These are phyloP conservation scores for Falco cherrug DNA, from an alignment of 2,797 vertebrate species.

Conservation along the genomic window DNA sequence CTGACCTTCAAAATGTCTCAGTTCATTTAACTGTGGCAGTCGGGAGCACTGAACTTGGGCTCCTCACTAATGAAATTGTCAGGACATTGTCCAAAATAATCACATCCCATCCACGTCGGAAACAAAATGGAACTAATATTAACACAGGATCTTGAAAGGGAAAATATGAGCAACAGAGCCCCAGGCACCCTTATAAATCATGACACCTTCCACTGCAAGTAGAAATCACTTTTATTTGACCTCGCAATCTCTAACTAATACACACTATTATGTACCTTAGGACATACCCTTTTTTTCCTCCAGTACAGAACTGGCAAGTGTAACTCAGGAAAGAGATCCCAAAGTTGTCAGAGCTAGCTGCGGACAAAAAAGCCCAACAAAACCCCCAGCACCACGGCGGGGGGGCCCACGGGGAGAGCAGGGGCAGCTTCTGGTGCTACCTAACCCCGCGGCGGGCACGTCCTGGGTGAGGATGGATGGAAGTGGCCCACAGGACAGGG, in stretches of 20 bases:
- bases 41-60: neutral
- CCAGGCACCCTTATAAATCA: neutral
- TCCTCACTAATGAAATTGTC: neutral
- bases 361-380: neutral
- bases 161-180: accelerated
- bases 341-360: neutral
- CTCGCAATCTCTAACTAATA: neutral
- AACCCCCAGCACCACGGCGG: neutral
- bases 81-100: neutral
- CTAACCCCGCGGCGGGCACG: accelerated
- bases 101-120: neutral
- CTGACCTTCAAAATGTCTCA: neutral
- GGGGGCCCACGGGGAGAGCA: neutral
- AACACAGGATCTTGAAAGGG: accelerated
- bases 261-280: neutral
- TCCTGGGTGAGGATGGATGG: accelerated
- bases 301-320: too few species aligned
- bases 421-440: accelerated
- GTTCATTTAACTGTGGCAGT: neutral
- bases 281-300: neutral
- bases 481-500: neutral
- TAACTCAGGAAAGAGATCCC: neutral
- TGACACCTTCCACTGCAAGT: neutral
- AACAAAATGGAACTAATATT: neutral
- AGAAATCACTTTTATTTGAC: neutral